Evolutionary conservation across 2,888 invertebrate genomes (phyloP), one percentile per base, ranked within the genome.

Genomic region (Suillia variegata): DNA sequence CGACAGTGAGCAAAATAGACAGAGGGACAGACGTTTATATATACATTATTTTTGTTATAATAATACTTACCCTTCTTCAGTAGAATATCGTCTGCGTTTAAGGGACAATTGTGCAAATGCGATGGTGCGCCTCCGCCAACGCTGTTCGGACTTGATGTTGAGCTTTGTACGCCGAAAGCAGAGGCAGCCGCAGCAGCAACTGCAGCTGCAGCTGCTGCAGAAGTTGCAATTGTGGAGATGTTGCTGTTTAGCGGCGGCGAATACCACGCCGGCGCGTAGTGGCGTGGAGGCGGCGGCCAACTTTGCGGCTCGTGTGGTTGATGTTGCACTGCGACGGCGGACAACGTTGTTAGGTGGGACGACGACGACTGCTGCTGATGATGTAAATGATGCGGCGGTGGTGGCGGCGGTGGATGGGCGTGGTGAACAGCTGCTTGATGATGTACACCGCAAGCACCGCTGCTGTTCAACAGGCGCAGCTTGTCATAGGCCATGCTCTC

Each of bases 181-280:
- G 20, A 42, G 50, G 20, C 51, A 63, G n/a, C n/a, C n/a, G n/a
- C n/a, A n/a, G n/a, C n/a, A n/a, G n/a, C n/a, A n/a, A n/a, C n/a
- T 31, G 54, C 15, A 17, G 54, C 21, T 48, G 54, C 50, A 38
- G n/a, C n/a, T n/a, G n/a, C n/a, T n/a, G n/a, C n/a, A 15, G 24
- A 26, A 51, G 15, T 21, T 48, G 45, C 18, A 45, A 4, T 13
- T 18, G 20, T 18, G 2, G 18, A 6, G 5, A 45, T 45, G 22
- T 61, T 64, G n/a, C 72, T 67, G 54, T 71, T 76, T 4, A 80
- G 24, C 2, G 81, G 76, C 20, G 79, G 70, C 20, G 81, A 67
- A 62, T 81, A 81, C 81, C 81, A 81, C 2, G 81, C 70, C 2
- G 77, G 63, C 1, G 80, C 69, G 33, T 80, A 78, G 24, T 75